Evolutionary conservation across 2,888 invertebrate species (phyloP).

Genomic region (Amaurobius ferox): DNA sequence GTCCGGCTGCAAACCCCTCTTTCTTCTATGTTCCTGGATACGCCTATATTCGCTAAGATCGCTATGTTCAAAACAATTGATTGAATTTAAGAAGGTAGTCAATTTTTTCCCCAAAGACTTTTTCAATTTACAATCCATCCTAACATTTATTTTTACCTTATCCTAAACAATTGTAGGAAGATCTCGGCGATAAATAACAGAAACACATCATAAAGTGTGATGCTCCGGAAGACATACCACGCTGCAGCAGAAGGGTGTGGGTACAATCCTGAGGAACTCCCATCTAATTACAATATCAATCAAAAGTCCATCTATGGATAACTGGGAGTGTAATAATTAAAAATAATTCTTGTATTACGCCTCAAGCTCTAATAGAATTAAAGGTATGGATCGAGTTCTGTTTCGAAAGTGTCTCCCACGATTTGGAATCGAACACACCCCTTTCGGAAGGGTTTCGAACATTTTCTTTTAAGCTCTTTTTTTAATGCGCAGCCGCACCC

Average conservation of each 20-base stretch:
- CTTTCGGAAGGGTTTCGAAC: neutral
- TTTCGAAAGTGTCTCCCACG: neutral
- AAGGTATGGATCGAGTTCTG: constrained; percentile 25
- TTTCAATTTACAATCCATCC: no score
- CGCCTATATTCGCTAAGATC: no score
- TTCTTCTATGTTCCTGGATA: no score
- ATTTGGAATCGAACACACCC: neutral
- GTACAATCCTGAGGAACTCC: constrained; percentile 11
- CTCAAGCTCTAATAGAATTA: constrained; percentile 58
- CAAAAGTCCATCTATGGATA: constrained; percentile 38
- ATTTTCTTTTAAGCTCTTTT: neutral
- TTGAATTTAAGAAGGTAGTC: no score
- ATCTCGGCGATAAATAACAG: no score
- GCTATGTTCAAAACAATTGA: no score
- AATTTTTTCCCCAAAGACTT: no score
- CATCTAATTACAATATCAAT: constrained; percentile 59
- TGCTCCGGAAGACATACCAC: no score
- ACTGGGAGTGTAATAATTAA: constrained; percentile 38
- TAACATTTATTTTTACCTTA: no score
- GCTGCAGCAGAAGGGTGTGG: constrained; percentile 20
- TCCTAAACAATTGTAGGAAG: no score
- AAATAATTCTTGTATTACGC: constrained; percentile 52
- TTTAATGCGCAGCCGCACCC: neutral
- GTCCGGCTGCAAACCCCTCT: no score
- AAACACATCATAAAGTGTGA: no score